A percentile compares a stretch with the other conserved stretches of the same genome.
phyloP scores from a whole-genome alignment of 2,797 vertebrate species.

The Pangasius larnaudii region DNA sequence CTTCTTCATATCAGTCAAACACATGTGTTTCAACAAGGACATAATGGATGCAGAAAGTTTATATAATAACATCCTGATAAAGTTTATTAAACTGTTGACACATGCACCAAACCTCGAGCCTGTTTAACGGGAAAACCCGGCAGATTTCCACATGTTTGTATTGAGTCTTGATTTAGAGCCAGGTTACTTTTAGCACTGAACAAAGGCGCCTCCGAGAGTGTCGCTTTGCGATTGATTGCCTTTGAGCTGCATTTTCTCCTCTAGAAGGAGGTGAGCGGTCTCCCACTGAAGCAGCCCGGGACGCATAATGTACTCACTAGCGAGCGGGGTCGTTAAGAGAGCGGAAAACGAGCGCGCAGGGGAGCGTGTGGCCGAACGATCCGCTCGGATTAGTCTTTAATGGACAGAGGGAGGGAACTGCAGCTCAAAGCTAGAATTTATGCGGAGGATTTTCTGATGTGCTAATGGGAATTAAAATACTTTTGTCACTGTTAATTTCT shows the following conservation, averaged over 20 bases:
- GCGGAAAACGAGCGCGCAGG: conserved; percentile 51
- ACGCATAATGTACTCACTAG: conserved; percentile 47
- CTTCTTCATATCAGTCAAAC: background rate
- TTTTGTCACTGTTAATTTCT: background rate
- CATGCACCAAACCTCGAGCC: background rate
- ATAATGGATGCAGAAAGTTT: background rate
- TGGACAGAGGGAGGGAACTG: conserved; percentile 13
- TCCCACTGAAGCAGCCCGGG: conserved; percentile 37
- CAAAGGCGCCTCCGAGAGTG: conserved; percentile 30
- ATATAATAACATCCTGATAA: background rate
- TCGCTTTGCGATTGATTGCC: conserved; percentile 46
- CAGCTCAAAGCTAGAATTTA: conserved; percentile 31
- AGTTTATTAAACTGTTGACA: background rate
- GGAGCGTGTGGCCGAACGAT: conserved; percentile 13
- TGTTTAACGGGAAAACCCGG: background rate
- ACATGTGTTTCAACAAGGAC: background rate
- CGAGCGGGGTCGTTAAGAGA: conserved; percentile 51
- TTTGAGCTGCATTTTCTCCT: conserved; percentile 37
- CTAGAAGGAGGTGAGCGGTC: conserved; percentile 31
- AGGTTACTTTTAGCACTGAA: conserved; percentile 36
- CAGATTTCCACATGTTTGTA: background rate
- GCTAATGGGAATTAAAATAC: background rate
- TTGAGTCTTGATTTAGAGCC: conserved; percentile 8
- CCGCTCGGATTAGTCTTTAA: conserved; percentile 47
- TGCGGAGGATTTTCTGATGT: background rate